Base-by-base conservation (phyloP, 2,797 vertebrate species). In the Loriculus beryllinus region DNA sequence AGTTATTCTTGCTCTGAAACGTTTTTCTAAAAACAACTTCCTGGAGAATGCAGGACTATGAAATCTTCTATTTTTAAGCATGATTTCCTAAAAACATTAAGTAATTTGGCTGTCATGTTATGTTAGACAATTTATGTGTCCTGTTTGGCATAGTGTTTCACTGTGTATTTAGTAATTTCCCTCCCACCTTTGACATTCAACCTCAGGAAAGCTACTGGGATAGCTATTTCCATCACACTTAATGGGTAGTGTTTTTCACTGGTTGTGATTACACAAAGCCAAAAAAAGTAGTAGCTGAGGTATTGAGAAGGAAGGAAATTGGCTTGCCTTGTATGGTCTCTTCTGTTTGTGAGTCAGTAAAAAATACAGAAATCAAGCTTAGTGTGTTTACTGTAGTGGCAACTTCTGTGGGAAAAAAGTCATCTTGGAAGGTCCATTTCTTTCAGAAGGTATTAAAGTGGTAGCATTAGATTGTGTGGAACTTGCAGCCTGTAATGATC, bases 31-130 rank as follows among this genome's bases (percentile, higher is more conserved):
- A 68, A 59, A 14, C 60, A 68, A 6, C 70, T 95, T 95, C 81
- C 94, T 92, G 83, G 52, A 77, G 48, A 71, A 47, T 60, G 59
- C 10, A 71, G 45, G 45, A 54, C n/a, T 87, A 64, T 2, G 15
- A 70, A 88, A 0, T 65, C 33, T 48, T 82, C 91, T 95, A 83
- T 94, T 96, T 94, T 90, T 59, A 86, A 88, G 64, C 4, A 3
- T 37, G 39, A 35, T 86, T 95, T 94, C 88, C 68, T 84, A 86
- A 90, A 84, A 88, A 83, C 43, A 45, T 70, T 20, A 78, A 88
- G 71, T 72, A 81, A 85, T 87, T 68, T 71, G 25, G 23, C 69
- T 1, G 4, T 60, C 40, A 10, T 37, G 25, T 84, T 94, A 43
- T 52, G 25, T 67, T 92, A 74, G n/a, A 31, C 86, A 74, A 93